Conservation (phyloP, 2,888 invertebrate species). For the Opisthograptis luteolata region DNA sequence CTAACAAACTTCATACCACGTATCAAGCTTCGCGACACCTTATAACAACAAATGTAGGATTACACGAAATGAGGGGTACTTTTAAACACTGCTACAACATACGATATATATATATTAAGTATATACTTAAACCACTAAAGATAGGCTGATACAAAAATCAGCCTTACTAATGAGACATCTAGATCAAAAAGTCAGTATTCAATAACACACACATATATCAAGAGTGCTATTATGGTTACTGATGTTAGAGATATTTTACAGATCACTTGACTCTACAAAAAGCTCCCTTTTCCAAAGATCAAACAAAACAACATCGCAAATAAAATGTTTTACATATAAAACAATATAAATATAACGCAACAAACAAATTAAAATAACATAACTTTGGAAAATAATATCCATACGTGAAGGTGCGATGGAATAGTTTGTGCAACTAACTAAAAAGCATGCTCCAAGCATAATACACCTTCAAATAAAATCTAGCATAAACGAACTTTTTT, state of each 20-base stretch:
- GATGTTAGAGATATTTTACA: slow-evolving; percentile 5
- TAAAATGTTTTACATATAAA: slow-evolving; percentile 28
- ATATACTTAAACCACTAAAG: slow-evolving; percentile 21
- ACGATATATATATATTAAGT: slow-evolving; percentile 20
- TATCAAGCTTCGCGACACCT: not conserved
- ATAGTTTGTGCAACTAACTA: slow-evolving; percentile 35
- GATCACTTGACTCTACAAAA: slow-evolving; percentile 8
- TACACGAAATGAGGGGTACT: slow-evolving; percentile 29
- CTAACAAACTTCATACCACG: too few relatives aligned
- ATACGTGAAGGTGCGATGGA: slow-evolving; percentile 32
- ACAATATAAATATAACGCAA: slow-evolving; percentile 36
- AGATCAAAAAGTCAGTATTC: slow-evolving; percentile 23
- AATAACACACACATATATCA: slow-evolving; percentile 4
- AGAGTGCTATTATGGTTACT: not conserved
- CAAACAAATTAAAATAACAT: slow-evolving; percentile 34
- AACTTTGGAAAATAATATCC: slow-evolving; percentile 18
- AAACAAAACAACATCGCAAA: slow-evolving; percentile 17
- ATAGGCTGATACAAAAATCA: slow-evolving; percentile 37
- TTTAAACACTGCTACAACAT: slow-evolving; percentile 17
- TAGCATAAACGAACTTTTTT: slow-evolving; percentile 42
- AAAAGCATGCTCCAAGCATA: slow-evolving; percentile 51
- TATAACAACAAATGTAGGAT: slow-evolving; percentile 16
- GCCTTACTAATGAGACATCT: slow-evolving; percentile 34
- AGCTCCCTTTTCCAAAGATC: slow-evolving; percentile 20
- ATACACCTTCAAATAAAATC: slow-evolving; percentile 43